phyloP scores from a whole-genome alignment of 1,140 invertebrate genomes.

The Bilobella aurantiaca region DNA sequence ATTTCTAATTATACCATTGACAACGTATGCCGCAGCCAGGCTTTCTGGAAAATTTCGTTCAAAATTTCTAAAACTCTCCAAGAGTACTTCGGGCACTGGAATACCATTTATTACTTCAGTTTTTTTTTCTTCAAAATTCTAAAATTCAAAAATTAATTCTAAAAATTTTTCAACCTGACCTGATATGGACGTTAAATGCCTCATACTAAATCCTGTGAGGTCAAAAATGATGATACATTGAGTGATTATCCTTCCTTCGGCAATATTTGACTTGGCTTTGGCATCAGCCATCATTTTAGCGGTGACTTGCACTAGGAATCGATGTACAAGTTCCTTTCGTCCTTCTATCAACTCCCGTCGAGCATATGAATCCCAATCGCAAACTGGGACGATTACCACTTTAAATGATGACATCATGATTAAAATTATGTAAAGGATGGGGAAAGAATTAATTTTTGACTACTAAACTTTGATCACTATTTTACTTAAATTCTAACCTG shows the following conservation, averaged over 20 bases:
- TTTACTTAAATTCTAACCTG: background rate
- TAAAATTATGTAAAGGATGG: background rate
- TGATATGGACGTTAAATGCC: constrained; percentile 8
- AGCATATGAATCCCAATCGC: constrained; percentile 5
- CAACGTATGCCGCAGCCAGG: constrained; percentile 3
- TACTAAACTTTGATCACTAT: too few relatives aligned
- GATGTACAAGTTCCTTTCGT: background rate
- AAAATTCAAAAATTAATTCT: background rate
- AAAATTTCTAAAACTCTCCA: constrained; percentile 13
- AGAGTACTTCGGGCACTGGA: constrained; percentile 4
- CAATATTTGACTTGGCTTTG: constrained; percentile 2
- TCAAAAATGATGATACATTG: constrained; percentile 9
- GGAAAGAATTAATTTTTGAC: background rate
- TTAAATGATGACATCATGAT: background rate
- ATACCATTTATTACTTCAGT: background rate
- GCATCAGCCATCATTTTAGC: constrained; percentile 4
- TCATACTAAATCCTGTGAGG: background rate
- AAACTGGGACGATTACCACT: constrained; percentile 9
- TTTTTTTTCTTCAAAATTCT: background rate
- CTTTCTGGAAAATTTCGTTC: constrained; percentile 20
- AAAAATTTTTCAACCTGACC: constrained; percentile 2
- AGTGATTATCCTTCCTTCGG: constrained; percentile 2
- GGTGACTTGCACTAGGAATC: constrained; percentile 3
- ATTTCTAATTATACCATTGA: constrained; percentile 14
- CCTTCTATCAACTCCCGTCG: background rate